Conservation (phyloP, 2,113 vertebrate species). For the cattle (Bos taurus) region DNA sequence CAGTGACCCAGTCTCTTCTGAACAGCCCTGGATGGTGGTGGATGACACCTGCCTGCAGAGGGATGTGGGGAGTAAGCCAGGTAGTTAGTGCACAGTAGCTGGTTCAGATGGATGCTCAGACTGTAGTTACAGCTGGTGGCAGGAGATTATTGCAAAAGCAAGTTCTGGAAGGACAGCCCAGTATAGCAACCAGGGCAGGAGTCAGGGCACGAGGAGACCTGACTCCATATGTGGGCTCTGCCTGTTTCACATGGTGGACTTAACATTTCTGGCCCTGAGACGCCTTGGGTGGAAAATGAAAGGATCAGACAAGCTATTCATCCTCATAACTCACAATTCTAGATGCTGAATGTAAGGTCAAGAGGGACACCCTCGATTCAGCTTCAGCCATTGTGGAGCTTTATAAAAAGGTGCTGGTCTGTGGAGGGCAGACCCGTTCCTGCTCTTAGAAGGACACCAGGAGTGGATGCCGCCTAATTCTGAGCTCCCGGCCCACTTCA, state of each 20-base stretch:
- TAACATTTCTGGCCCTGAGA: background rate
- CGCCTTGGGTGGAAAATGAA: background rate
- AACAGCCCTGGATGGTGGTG: background rate
- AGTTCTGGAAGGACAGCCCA: background rate
- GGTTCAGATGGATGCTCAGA: background rate
- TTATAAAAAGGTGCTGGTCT: background rate
- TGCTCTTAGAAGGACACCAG: background rate
- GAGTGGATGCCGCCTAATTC: background rate
- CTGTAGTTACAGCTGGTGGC: background rate
- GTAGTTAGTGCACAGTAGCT: background rate
- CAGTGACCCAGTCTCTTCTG: background rate
- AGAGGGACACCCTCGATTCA: background rate
- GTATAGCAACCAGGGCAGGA: background rate
- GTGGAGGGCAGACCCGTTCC: background rate
- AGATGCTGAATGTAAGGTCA: background rate
- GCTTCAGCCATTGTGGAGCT: background rate
- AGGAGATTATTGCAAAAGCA: background rate
- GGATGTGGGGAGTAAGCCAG: background rate
- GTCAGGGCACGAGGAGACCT: background rate
- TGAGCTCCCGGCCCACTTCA: background rate
- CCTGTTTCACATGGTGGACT: background rate
- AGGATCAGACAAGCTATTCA: background rate
- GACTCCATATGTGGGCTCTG: background rate
- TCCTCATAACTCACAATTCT: background rate
- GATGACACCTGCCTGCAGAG: fast-evolving